A percentile compares a stretch with the other conserved stretches of the same genome.
Evolutionary conservation across 2,888 invertebrate genomes (phyloP).

Genomic region (Pomacea canaliculata): DNA sequence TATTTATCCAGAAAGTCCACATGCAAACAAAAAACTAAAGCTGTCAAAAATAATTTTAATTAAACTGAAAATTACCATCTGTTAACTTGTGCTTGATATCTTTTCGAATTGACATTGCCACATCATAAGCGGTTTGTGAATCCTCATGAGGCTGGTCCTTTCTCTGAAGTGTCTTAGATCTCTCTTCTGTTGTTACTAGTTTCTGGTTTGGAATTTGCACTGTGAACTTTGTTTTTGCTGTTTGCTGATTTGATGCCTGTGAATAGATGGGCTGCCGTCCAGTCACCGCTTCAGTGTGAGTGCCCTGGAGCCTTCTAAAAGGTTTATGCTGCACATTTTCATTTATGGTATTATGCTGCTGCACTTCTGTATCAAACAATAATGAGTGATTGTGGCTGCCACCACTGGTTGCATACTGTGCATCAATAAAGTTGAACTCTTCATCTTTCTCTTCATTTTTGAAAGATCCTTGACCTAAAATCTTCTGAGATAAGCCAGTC

Average conservation of each 20-base stretch:
- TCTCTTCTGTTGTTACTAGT: background rate
- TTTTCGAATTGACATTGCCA: conserved; percentile 45
- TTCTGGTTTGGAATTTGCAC: background rate
- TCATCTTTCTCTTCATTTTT: background rate
- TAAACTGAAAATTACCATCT: background rate
- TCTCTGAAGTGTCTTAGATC: background rate
- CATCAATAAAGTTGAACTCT: conserved; percentile 25
- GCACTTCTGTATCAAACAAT: background rate
- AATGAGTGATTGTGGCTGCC: background rate
- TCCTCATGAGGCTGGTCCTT: too few species aligned
- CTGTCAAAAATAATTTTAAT: too few species aligned
- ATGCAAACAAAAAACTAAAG: too few species aligned
- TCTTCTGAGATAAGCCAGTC: background rate
- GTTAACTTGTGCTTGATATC: conserved; percentile 28
- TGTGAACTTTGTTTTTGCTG: background rate
- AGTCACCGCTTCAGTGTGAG: too few species aligned
- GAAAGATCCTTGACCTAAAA: background rate
- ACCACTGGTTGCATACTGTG: conserved; percentile 27
- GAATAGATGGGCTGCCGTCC: background rate
- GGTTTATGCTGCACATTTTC: too few species aligned
- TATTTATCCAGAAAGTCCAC: too few species aligned
- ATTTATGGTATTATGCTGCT: background rate
- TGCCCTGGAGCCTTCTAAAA: too few species aligned
- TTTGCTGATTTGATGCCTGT: background rate
- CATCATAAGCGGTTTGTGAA: conserved; percentile 44